Evolutionary conservation across 2,888 invertebrate species (phyloP), one percentile per base, ranked within the genome.

Genomic region (Axea sp.): DNA sequence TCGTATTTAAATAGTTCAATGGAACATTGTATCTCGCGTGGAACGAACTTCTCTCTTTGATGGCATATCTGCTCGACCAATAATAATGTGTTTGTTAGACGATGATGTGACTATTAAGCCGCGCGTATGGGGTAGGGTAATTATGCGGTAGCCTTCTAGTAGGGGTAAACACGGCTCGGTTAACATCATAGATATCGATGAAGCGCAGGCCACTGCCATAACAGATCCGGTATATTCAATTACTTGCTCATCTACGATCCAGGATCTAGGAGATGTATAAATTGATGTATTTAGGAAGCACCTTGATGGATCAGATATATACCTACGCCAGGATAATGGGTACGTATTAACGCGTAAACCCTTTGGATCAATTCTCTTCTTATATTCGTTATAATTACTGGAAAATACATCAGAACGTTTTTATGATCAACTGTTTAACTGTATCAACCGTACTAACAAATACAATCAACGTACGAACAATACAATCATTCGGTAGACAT

Each of bases 211-310:
- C 55, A 33, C 71, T 71, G 76, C 73, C 51, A 59, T 75, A 62
- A 73, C 75, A 75, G 80, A 83, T 83, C 81, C 82, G 77, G 83
- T 78, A 78, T 82, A 80, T 80, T 81, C 83, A 85, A 84, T 85
- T 84, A 85, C 80, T 81, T 82, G 83, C 81, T 81, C 83, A 82
- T 85, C 80, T 83, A 76, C 79, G 80, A 84, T 81, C 79, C 77
- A 73, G 80, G 81, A 82, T 82, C 82, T 81, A 79, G 79, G 83
- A 85, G 81, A 83, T 77, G 81, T 79, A 82, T 82, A 82, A 84
- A 84, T 85, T 85, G 83, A 83, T 84, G 81, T 79, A 80, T 80
- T 80, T 79, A 77, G 80, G 78, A 82, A 83, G 80, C 75, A 73
- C 47, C 53, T 41, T 60, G 51, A 37, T 19, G 24, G 19, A 28